These are phyloP conservation scores for Illadopsis cleaveri DNA, from an alignment of 2,113 vertebrate genomes.

Conservation along the genomic window DNA sequence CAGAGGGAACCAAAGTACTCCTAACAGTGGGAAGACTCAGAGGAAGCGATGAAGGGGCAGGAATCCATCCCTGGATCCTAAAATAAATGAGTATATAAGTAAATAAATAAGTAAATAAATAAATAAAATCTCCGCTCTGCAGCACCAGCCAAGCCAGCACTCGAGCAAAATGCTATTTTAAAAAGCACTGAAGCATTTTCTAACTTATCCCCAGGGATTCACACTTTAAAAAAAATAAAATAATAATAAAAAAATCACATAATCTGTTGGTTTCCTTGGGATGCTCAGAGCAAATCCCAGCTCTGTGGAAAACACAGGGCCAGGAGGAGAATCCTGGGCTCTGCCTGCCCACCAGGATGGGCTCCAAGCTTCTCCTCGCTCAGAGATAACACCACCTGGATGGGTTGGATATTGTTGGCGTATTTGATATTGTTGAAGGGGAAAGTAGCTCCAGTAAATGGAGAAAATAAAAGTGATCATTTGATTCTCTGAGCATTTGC, in stretches of 20 bases:
- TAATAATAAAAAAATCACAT: background rate
- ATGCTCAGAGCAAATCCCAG: background rate
- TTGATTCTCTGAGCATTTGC: background rate
- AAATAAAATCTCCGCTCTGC: rapidly evolving
- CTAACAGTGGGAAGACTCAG: rapidly evolving
- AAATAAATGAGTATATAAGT: background rate
- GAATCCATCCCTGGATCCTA: background rate
- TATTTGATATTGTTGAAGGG: background rate
- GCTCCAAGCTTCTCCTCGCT: background rate
- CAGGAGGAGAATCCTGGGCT: background rate
- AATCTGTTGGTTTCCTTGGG: background rate
- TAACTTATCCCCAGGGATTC: background rate
- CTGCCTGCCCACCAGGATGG: rapidly evolving
- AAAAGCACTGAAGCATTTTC: constrained; percentile 34
- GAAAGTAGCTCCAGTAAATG: background rate
- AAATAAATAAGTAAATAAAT: background rate
- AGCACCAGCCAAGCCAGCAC: background rate
- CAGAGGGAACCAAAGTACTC: background rate
- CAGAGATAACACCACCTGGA: background rate
- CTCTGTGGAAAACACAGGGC: background rate
- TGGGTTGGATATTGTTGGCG: background rate
- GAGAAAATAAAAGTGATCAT: background rate
- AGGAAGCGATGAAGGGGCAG: rapidly evolving
- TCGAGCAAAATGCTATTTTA: background rate
- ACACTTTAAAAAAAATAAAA: background rate